Evolutionary conservation across 2,797 vertebrate genomes (phyloP).

Genomic region (Erpetoichthys calabaricus): DNA sequence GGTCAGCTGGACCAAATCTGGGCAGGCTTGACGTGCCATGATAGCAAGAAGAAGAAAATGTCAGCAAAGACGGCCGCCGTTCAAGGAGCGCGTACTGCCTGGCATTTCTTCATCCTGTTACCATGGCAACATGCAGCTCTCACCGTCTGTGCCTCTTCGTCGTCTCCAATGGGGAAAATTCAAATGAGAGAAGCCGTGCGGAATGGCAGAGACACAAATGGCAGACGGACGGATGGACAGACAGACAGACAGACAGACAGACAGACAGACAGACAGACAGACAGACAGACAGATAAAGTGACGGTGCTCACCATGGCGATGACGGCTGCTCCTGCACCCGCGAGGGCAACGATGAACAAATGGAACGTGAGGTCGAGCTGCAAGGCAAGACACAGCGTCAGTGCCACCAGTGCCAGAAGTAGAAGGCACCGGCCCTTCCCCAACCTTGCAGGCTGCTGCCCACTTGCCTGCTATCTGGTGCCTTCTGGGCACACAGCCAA

Average conservation of each 20-base stretch:
- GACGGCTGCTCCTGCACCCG: conserved; percentile 89
- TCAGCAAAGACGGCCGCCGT: too few species aligned
- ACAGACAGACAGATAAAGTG: background rate
- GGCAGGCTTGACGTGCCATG: too few species aligned
- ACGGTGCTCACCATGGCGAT: conserved; percentile 82
- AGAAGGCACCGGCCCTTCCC: background rate
- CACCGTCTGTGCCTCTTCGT: background rate
- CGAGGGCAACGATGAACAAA: conserved; percentile 91
- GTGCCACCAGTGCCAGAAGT: background rate
- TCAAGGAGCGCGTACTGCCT: conserved; percentile 2
- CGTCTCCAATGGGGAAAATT: background rate
- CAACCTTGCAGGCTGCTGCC: too few species aligned
- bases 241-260: too few species aligned
- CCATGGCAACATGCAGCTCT: conserved; percentile 52
- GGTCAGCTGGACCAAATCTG: too few species aligned
- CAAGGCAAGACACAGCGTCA: conserved; percentile 9
- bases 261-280: too few species aligned
- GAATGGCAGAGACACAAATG: too few species aligned
- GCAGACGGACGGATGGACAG: too few species aligned
- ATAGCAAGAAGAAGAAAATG: too few species aligned
- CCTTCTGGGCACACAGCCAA: too few species aligned
- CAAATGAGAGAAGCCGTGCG: background rate
- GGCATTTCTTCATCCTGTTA: conserved; percentile 56
- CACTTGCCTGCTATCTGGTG: too few species aligned
- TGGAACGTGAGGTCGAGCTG: conserved; percentile 98